phyloP scores from a whole-genome alignment of 2,888 invertebrate species.

The Lagria hirta region DNA sequence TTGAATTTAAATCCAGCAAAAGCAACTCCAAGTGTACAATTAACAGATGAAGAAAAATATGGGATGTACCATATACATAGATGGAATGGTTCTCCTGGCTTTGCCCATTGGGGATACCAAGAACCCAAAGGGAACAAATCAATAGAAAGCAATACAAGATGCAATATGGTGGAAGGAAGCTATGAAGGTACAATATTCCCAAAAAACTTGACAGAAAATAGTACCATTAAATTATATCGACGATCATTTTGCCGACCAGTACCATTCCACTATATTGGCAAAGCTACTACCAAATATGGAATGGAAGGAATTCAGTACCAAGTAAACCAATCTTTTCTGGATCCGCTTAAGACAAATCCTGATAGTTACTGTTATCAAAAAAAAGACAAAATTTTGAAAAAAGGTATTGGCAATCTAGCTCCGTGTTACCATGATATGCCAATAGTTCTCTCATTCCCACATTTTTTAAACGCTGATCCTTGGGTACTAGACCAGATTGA shows the following conservation, averaged over 20 bases:
- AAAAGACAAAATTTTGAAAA: slow-evolving; percentile 73
- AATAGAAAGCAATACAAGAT: slow-evolving; percentile 56
- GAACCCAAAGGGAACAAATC: slow-evolving; percentile 37
- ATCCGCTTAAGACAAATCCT: slow-evolving; percentile 57
- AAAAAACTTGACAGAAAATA: slow-evolving; percentile 57
- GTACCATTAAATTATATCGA: slow-evolving; percentile 66
- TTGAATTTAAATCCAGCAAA: slow-evolving; percentile 52
- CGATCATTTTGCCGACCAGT: slow-evolving; percentile 76
- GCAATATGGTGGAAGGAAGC: slow-evolving; percentile 67
- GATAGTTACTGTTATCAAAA: slow-evolving; percentile 68
- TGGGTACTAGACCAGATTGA: slow-evolving; percentile 60
- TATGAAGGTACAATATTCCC: slow-evolving; percentile 77
- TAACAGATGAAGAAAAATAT: slow-evolving; percentile 41
- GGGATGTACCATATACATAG: slow-evolving; percentile 59
- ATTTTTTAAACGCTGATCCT: slow-evolving; percentile 67
- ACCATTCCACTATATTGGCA: slow-evolving; percentile 55
- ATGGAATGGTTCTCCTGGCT: slow-evolving; percentile 67
- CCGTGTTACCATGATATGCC: slow-evolving; percentile 67
- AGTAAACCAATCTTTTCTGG: slow-evolving; percentile 63
- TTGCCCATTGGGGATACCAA: slow-evolving; percentile 69
- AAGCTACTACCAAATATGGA: slow-evolving; percentile 54
- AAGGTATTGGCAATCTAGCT: slow-evolving; percentile 56
- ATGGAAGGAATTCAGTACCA: slow-evolving; percentile 63
- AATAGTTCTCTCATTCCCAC: slow-evolving; percentile 64
- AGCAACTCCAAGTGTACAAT: slow-evolving; percentile 33